A percentile compares a stretch with the other conserved stretches of the same genome.
These are phyloP conservation scores for Eurytemora carolleeae DNA, from an alignment of 1,140 invertebrate species.

Conservation along the genomic window DNA sequence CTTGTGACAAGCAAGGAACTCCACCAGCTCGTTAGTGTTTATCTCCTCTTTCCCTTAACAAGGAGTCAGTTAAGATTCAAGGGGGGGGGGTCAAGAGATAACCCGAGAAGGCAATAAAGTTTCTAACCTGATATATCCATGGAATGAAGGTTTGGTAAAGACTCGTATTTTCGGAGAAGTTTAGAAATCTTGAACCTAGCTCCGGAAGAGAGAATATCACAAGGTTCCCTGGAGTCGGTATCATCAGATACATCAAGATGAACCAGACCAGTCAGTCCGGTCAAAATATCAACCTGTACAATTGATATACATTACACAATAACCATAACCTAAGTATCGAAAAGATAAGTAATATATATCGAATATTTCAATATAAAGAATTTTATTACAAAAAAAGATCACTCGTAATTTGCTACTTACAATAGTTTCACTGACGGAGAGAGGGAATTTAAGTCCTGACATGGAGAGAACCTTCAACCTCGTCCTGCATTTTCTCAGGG, in stretches of 20 bases:
- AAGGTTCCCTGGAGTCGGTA: conserved; percentile 19
- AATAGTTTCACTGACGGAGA: conserved; percentile 26
- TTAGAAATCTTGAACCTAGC: conserved; percentile 26
- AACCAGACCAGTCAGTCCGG: conserved; percentile 37
- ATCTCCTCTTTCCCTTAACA: not conserved
- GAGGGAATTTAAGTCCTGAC: conserved; percentile 27
- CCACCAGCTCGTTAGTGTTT: not conserved
- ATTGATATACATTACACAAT: not conserved
- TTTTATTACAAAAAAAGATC: not conserved
- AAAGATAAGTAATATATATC: no score
- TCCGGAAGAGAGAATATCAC: not conserved
- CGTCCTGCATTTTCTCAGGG: conserved; percentile 38
- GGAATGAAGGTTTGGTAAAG: conserved; percentile 37
- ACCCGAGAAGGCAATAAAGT: no score
- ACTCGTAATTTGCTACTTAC: conserved; percentile 25
- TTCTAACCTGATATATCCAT: conserved; percentile 46
- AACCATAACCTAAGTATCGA: not conserved
- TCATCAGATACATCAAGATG: conserved; percentile 45
- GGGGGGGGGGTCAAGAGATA: no score
- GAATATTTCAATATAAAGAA: not conserved
- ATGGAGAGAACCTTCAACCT: conserved; percentile 38
- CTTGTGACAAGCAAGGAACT: conserved; percentile 4
- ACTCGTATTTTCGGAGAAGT: conserved; percentile 29
- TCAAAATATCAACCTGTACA: conserved; percentile 27
- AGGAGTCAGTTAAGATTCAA: not conserved